phyloP scores from a whole-genome alignment of 2,113 vertebrate genomes.

The Bubo bubo region DNA sequence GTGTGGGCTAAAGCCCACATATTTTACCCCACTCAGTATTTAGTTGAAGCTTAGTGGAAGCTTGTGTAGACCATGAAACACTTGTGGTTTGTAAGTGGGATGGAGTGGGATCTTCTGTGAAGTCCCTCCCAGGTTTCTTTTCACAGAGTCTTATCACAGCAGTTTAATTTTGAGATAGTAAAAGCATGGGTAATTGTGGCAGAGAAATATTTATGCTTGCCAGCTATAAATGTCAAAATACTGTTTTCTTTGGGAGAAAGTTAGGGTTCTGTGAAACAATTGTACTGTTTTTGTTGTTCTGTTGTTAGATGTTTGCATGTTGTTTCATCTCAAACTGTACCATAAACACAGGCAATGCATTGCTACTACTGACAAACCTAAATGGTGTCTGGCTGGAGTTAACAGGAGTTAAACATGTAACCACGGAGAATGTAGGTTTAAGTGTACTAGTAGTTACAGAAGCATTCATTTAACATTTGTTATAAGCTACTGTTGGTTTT shows the following conservation, averaged over 20 bases:
- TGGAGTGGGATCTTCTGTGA: neutral
- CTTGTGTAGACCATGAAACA: neutral
- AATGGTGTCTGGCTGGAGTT: neutral
- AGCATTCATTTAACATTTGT: conserved; percentile 30
- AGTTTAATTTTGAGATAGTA: neutral
- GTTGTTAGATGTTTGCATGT: neutral
- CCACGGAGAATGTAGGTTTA: neutral
- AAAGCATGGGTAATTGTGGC: neutral
- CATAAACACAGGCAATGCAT: neutral
- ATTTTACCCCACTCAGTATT: neutral
- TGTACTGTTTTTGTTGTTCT: neutral
- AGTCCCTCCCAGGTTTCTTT: neutral
- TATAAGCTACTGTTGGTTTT: conserved; percentile 18
- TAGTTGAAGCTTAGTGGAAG: neutral
- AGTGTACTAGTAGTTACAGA: neutral
- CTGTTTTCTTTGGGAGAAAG: neutral
- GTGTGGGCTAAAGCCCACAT: neutral
- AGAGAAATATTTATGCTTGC: neutral
- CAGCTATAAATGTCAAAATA: neutral
- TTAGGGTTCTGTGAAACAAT: neutral
- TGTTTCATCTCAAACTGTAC: neutral
- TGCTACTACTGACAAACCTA: neutral
- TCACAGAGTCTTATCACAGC: neutral
- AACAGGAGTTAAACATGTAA: neutral
- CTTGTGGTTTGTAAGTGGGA: neutral